A percentile compares a stretch with the other conserved stretches of the same genome.
Evolutionary conservation across 1,140 invertebrate genomes (phyloP).

Genomic region (Papilio xuthus): DNA sequence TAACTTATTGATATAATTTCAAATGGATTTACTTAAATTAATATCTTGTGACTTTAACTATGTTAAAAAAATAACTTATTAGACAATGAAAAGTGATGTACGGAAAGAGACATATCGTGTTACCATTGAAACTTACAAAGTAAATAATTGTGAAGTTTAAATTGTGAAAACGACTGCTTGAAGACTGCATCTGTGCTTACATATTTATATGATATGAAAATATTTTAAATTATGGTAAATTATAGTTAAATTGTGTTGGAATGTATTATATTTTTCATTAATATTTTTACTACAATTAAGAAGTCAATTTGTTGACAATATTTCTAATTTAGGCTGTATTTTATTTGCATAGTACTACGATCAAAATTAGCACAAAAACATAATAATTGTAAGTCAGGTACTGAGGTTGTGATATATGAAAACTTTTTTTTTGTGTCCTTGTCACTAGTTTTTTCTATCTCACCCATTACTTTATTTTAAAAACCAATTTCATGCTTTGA

Average conservation of each 20-base stretch:
- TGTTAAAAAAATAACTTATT: slow-evolving; percentile 5
- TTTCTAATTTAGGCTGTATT: slow-evolving; percentile 44
- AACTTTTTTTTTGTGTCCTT: slow-evolving; percentile 16
- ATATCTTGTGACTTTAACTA: neutral
- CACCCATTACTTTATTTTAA: neutral
- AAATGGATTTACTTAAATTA: neutral
- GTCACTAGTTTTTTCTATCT: neutral
- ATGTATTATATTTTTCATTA: slow-evolving; percentile 38
- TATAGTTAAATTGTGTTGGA: slow-evolving; percentile 17
- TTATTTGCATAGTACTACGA: slow-evolving; percentile 38
- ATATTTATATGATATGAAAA: neutral
- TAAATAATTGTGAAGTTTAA: neutral
- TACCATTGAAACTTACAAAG: neutral
- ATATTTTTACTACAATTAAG: slow-evolving; percentile 44
- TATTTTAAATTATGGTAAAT: slow-evolving; percentile 29
- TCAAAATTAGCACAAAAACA: slow-evolving; percentile 53
- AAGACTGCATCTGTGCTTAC: slow-evolving; percentile 34
- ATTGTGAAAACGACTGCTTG: slow-evolving; percentile 12
- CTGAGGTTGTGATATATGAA: slow-evolving; percentile 56
- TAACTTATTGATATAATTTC: neutral
- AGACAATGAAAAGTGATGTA: neutral
- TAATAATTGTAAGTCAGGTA: slow-evolving; percentile 44
- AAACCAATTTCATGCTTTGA: neutral
- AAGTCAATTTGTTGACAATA: slow-evolving; percentile 54
- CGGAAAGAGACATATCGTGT: neutral